A percentile compares a stretch with the other conserved stretches of the same genome.
Conservation (phyloP, 2,797 vertebrate species). For the Macropus fuliginosus region DNA sequence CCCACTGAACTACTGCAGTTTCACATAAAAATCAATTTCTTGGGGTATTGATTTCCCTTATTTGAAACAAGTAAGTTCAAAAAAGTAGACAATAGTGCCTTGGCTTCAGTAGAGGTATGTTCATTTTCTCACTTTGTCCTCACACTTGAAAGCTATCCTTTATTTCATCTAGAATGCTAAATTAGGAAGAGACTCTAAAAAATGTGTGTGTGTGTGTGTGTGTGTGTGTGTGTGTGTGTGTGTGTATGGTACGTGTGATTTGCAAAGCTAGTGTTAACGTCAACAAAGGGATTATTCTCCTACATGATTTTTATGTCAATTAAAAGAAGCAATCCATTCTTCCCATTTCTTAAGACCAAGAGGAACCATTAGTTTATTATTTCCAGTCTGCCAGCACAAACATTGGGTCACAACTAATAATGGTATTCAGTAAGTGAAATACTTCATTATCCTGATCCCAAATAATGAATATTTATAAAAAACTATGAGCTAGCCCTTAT, state of each 20-base stretch:
- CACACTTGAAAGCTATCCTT: constrained; percentile 32
- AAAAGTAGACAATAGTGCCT: neutral
- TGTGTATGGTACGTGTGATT: neutral
- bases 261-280: constrained; percentile 22
- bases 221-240: constrained; percentile 23
- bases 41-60: neutral
- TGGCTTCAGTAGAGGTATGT: constrained; percentile 38
- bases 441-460: constrained; percentile 39
- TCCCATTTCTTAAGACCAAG: constrained; percentile 13
- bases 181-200: neutral
- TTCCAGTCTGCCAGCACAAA: constrained; percentile 51
- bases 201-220: constrained; percentile 30
- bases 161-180: constrained; percentile 51
- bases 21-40: neutral
- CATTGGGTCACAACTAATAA: constrained; percentile 20
- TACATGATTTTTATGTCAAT: constrained; percentile 44
- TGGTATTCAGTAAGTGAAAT: constrained; percentile 42
- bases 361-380: neutral
- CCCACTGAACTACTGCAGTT: neutral
- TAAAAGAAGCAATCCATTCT: constrained; percentile 37
- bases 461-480: constrained; percentile 49
- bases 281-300: constrained; percentile 37
- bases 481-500: neutral
- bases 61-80: constrained; percentile 40
- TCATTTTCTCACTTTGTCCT: constrained; percentile 32